A percentile compares a stretch with the other conserved stretches of the same genome.
phyloP scores from a whole-genome alignment of 2,113 vertebrate species.

The Corythaixoides concolor region DNA sequence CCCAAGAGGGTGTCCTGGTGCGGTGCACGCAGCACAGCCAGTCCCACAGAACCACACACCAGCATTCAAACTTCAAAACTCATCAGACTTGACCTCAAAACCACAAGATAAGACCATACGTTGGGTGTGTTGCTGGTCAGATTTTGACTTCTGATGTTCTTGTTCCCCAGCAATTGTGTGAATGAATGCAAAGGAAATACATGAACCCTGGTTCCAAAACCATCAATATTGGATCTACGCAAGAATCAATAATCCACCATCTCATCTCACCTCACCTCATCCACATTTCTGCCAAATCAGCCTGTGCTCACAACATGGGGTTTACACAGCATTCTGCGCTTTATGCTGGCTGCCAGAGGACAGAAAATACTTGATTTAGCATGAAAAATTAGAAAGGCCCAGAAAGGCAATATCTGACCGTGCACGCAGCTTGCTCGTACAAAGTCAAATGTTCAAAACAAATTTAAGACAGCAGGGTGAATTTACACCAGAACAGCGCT shows the following conservation, averaged over 20 bases:
- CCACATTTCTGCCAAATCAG: not conserved
- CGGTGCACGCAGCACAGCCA: not conserved
- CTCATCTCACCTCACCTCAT: not conserved
- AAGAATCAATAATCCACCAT: not conserved
- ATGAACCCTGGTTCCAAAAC: not conserved
- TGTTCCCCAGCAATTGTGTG: not conserved
- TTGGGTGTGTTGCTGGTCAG: not conserved
- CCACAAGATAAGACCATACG: accelerated
- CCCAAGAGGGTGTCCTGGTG: not conserved
- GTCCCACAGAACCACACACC: not conserved
- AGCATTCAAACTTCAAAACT: not conserved
- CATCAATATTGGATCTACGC: not conserved
- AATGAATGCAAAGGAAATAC: not conserved
- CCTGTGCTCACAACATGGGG: not conserved
- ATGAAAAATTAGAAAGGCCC: not conserved
- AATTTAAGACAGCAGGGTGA: not conserved
- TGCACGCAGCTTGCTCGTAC: not conserved
- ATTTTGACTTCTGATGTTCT: not conserved
- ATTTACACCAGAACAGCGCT: not conserved
- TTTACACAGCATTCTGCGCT: not conserved
- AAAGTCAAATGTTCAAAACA: not conserved
- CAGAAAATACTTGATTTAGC: not conserved
- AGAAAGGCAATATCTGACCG: not conserved
- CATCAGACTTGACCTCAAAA: not conserved
- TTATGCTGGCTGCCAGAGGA: not conserved